Conservation (phyloP, 2,888 invertebrate species). For the Lymantria dispar region DNA sequence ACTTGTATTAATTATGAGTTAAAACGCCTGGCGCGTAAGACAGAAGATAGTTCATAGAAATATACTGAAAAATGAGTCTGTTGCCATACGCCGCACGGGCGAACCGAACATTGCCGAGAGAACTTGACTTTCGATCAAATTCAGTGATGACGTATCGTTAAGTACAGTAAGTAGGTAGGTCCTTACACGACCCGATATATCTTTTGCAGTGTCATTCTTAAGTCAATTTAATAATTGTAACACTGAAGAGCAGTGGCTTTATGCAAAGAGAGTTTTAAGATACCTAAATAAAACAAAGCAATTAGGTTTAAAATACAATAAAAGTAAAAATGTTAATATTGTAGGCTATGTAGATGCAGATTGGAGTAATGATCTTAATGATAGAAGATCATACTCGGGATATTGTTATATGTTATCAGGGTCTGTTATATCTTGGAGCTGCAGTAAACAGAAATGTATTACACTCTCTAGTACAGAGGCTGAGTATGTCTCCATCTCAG, state of each 20-base stretch:
- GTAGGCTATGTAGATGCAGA: conserved; percentile 3
- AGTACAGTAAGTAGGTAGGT: no score
- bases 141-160: no score
- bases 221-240: conserved; percentile 1
- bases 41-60: no score
- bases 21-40: no score
- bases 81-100: no score
- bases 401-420: not conserved
- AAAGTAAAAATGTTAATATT: not conserved
- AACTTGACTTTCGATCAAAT: no score
- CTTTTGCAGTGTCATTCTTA: not conserved
- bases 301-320: not conserved
- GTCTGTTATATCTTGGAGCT: not conserved
- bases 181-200: not conserved
- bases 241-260: not conserved
- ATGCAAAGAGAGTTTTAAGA: conserved; percentile 1
- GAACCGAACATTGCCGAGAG: no score
- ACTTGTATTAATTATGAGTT: no score
- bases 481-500: conserved; percentile 1
- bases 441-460: conserved; percentile 5
- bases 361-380: not conserved
- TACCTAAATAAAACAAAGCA: not conserved
- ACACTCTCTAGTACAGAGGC: conserved; percentile 2
- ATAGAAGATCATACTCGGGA: conserved; percentile 3
- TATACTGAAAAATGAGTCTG: no score